Evolutionary conservation across 2,888 invertebrate genomes (phyloP).

Genomic region (Ophioninae sp.): DNA sequence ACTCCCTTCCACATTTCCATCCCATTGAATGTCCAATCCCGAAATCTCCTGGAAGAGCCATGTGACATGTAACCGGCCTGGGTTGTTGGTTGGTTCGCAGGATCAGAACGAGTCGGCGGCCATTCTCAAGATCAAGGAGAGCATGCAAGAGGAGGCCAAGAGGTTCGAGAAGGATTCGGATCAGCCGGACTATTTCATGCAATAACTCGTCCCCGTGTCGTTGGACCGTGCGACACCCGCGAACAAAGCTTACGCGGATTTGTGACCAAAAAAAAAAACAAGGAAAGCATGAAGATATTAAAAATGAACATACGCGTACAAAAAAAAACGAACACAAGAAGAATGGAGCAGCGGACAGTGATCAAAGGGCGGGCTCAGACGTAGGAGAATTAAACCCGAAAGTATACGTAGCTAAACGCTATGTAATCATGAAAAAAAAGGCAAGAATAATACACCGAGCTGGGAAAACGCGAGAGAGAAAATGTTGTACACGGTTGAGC

Average conservation of each 20-base stretch:
- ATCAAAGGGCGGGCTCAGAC: not conserved
- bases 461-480: constrained; percentile 54
- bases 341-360: constrained; percentile 17
- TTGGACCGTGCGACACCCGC: constrained; percentile 74
- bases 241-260: constrained; percentile 70
- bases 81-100: constrained; percentile 82
- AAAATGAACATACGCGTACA: constrained; percentile 25
- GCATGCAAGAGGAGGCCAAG: constrained; percentile 99
- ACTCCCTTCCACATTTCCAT: not conserved
- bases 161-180: constrained; percentile 99
- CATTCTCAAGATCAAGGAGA: constrained; percentile 99
- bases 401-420: constrained; percentile 34
- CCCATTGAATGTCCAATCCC: not conserved
- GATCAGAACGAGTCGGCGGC: constrained; percentile 99
- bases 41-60: not conserved
- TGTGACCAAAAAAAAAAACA: constrained; percentile 60
- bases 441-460: constrained; percentile 48
- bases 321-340: constrained; percentile 17
- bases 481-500: constrained; percentile 58
- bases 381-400: constrained; percentile 16
- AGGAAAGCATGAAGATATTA: constrained; percentile 23
- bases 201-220: constrained; percentile 85
- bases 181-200: constrained; percentile 98
- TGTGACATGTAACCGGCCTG: constrained; percentile 79
- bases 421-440: constrained; percentile 27